Base-by-base conservation (phyloP, 2,797 vertebrate species). In the Pelodytes ibericus region DNA sequence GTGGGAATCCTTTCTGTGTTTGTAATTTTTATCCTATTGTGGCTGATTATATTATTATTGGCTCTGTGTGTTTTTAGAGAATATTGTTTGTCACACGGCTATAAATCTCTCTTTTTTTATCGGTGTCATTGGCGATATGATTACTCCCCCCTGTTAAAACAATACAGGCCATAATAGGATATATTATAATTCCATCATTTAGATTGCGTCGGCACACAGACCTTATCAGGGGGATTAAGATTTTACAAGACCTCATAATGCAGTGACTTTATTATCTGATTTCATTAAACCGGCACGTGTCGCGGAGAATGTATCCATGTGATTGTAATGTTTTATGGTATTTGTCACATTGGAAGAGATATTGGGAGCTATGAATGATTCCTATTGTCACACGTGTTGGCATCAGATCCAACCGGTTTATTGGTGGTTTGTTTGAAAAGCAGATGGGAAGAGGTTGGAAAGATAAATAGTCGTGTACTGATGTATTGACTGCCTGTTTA, bases 211-310 rank as follows among this genome's bases (percentile, higher is more conserved):
- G 11, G 62, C 9, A 64, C 20, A 25, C 62, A 64, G 44, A 26
- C 24, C 4, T 64, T 62, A 41, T 64, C 36, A 25, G 4, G n/a
- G 36, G 20, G 60, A 20, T 62, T 20, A 62, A 36, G 20, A n/a
- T 5, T 3, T 22, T 36, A 6, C 44, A 41, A 3, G 8, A 25
- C 26, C 25, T 18, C 18, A 20, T 16, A n/a, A 15, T 47, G 30
- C 44, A 13, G n/a, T 3, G 16, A 24, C 13, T 66, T 71, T 79
- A 68, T n/a, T n/a, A n/a, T n/a, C n/a, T n/a, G n/a, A n/a, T n/a
- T n/a, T n/a, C n/a, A 79, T 79, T 72, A 79, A 79, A 79, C 36
- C 24, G 18, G 22, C 9, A 9, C 26, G 8, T 30, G n/a, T 29
- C n/a, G 30, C 18, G 10, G 13, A 66, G 63, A 3, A 51, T 30